A percentile compares a stretch with the other conserved stretches of the same genome.
phyloP scores from a whole-genome alignment of 2,797 vertebrate genomes.

The Vultur gryphus region DNA sequence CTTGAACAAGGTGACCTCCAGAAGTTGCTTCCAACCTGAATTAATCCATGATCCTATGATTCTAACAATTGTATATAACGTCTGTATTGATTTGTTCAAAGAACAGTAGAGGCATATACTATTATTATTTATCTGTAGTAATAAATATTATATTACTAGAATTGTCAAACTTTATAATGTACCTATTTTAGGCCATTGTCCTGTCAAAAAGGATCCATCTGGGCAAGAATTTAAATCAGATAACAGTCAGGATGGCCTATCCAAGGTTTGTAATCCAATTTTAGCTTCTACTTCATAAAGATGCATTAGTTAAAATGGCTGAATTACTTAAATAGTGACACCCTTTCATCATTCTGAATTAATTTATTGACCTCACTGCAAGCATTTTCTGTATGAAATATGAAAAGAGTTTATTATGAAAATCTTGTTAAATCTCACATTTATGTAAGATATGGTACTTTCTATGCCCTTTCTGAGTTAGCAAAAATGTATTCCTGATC shows the following conservation, averaged over 20 bases:
- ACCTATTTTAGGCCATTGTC: conserved; percentile 28
- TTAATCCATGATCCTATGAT: background rate
- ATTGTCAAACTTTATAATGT: background rate
- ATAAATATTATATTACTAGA: background rate
- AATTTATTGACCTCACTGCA: background rate
- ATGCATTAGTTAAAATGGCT: background rate
- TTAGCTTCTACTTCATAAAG: background rate
- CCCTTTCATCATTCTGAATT: background rate
- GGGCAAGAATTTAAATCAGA: background rate
- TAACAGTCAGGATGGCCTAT: background rate
- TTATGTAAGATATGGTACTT: background rate
- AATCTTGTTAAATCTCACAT: background rate
- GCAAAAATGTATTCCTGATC: background rate
- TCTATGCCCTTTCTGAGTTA: background rate
- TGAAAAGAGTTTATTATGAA: background rate
- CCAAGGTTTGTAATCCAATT: conserved; percentile 53
- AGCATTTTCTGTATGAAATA: background rate
- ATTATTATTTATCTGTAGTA: background rate
- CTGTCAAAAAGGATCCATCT: background rate
- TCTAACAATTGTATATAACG: background rate
- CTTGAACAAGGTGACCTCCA: background rate
- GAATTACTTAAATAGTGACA: background rate
- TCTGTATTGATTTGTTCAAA: background rate
- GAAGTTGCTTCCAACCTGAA: background rate
- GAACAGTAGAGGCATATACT: background rate